Evolutionary conservation across 2,888 invertebrate genomes (phyloP), one percentile per base, ranked within the genome.

Genomic region (Pachliopta kotzebuea): DNA sequence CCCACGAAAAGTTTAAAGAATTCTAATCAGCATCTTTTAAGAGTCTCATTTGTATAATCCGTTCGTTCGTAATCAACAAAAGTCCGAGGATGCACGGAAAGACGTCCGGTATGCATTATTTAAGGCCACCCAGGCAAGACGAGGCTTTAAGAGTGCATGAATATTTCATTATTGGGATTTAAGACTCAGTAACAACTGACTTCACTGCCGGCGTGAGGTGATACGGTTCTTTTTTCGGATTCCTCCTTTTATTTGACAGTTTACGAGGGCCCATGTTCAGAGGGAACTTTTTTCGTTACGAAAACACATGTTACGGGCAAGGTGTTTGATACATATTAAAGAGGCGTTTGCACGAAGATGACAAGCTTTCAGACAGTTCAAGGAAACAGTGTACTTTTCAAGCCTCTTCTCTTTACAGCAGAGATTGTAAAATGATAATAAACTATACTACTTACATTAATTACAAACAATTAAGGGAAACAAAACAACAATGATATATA

Each of bases 141-240:
- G 42, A 26, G 52, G 50, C 60, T 60, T 60, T 42, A 56, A 54
- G 54, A 63, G 64, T 42, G 24, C 60, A 64, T 64, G 64, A 60
- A 64, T 64, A 64, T 60, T 64, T 64, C 64, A 64, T 64, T 56
- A 50, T 52, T 52, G 50, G 64, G 60, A 64, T 64, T 64, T 60
- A 64, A 60, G 64, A 60, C 42, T 50, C 24, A 26, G 63, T 60
- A 56, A 64, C 60, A 64, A 56, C 63, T 31, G 59, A 54, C 59
- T 55, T 55, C 37, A 55, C 63, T 37, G 23, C 42, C 45, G 24
- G 52, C 52, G 56, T 24, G 42, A 52, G 20, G 57, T 53, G 52
- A 37, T 23, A 55, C 42, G 23, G 26, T 57, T 63, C 42, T 57
- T 57, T 56, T 50, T 55, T 49, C 45, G 21, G 21, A 31, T 49